These are phyloP conservation scores for Columba livia DNA, from an alignment of 2,113 vertebrate genomes.

Conservation along the genomic window DNA sequence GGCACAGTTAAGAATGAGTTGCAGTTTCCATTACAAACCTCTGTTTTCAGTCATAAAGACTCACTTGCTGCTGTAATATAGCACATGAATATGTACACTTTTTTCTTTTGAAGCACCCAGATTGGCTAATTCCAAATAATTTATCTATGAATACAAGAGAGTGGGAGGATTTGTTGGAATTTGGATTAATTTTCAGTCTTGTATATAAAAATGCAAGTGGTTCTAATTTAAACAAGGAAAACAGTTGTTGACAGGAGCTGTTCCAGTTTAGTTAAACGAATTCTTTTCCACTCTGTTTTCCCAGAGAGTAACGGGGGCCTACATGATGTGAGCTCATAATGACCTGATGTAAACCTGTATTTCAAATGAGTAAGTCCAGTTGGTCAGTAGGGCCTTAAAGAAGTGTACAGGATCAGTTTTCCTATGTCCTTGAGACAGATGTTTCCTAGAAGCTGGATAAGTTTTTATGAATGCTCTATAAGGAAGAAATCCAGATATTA, in stretches of 20 bases:
- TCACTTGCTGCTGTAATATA: not conserved
- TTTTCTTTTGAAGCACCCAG: not conserved
- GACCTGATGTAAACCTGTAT: not conserved
- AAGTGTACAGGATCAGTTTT: not conserved
- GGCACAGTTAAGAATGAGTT: constrained; percentile 53
- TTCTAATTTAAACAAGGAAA: not conserved
- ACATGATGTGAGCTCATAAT: not conserved
- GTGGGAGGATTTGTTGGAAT: not conserved
- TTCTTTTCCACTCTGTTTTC: not conserved
- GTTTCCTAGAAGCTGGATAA: not conserved
- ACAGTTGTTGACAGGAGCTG: not conserved
- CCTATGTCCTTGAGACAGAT: not conserved
- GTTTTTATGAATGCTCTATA: not conserved
- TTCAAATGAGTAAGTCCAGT: not conserved
- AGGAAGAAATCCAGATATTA: not conserved
- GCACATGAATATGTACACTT: not conserved
- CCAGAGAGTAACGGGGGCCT: not conserved
- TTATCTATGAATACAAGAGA: not conserved
- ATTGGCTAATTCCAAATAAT: not conserved
- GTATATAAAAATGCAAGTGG: not conserved
- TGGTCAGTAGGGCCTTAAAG: not conserved
- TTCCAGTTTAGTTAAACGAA: not conserved
- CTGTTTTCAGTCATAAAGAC: constrained; percentile 10
- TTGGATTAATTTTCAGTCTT: not conserved
- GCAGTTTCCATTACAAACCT: constrained; percentile 46